Percentiles rank a stretch among this genome's conserved stretches.
These are phyloP conservation scores for Sminthurinus aureus DNA, from an alignment of 2,888 invertebrate species.

Conservation along the genomic window DNA sequence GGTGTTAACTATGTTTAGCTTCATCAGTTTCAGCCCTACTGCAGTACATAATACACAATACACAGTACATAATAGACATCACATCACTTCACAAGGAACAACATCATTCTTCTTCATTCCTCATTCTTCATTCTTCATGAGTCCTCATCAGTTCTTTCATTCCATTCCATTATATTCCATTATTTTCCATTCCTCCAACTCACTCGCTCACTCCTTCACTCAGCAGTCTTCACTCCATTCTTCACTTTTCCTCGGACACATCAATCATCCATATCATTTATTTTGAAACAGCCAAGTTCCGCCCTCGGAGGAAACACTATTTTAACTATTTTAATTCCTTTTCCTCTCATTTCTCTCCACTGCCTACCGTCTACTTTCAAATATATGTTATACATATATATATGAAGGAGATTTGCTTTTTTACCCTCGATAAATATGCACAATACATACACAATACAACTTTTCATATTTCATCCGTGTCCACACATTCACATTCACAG, in stretches of 20 bases:
- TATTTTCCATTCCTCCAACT: too few relatives aligned
- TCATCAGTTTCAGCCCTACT: slow-evolving; percentile 25
- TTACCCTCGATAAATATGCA: too few relatives aligned
- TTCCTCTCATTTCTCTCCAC: neutral
- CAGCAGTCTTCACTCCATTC: neutral
- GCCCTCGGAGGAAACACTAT: slow-evolving; percentile 16
- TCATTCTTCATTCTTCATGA: slow-evolving; percentile 8
- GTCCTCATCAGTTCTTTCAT: neutral
- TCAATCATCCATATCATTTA: slow-evolving; percentile 36
- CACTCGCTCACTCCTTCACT: neutral
- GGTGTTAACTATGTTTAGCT: slow-evolving; percentile 41
- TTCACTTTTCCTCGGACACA: slow-evolving; percentile 18
- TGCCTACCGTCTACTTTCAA: neutral
- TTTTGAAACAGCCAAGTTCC: slow-evolving; percentile 17
- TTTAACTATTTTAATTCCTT: neutral
- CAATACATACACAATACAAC: too few relatives aligned
- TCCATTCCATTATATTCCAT: too few relatives aligned
- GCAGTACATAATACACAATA: too few relatives aligned
- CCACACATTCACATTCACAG: too few relatives aligned
- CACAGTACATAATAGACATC: too few relatives aligned
- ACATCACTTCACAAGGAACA: neutral
- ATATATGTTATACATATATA: too few relatives aligned
- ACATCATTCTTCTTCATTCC: neutral
- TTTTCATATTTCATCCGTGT: too few relatives aligned
- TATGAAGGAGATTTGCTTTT: too few relatives aligned